Percentiles rank a stretch among this genome's conserved stretches.
Conservation (phyloP, 2,113 vertebrate genomes). For the Elephantulus edwardii region DNA sequence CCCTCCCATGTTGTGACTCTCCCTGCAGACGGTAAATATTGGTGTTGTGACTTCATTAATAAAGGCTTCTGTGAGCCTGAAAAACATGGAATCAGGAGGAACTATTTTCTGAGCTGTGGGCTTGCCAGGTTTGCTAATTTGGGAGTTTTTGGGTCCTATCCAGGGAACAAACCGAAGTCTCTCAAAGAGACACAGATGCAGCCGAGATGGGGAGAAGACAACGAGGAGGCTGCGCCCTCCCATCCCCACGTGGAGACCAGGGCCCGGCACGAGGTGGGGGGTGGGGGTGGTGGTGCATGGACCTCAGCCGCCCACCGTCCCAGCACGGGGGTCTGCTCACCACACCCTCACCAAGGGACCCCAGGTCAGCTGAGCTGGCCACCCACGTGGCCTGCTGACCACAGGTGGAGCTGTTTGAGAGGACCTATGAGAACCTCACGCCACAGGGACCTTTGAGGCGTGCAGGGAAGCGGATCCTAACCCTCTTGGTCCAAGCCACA, state of each 20-base stretch:
- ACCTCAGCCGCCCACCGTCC: background rate
- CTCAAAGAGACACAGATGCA: constrained; percentile 78
- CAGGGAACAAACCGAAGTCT: constrained; percentile 82
- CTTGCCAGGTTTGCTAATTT: constrained; percentile 83
- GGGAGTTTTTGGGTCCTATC: constrained; percentile 81
- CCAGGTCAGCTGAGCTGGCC: background rate
- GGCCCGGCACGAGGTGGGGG: background rate
- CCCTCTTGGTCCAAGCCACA: background rate
- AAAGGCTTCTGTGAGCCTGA: constrained; percentile 82
- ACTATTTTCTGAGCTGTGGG: constrained; percentile 81
- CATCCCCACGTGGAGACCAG: background rate
- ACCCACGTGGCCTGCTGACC: background rate
- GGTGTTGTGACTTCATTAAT: constrained; percentile 83
- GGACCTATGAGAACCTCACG: background rate
- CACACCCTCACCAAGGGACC: background rate
- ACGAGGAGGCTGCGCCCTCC: background rate
- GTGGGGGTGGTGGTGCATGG: background rate
- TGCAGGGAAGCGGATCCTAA: background rate
- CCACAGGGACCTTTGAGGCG: too few relatives aligned
- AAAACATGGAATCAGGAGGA: constrained; percentile 82
- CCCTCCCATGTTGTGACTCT: constrained; percentile 79
- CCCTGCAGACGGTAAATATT: constrained; percentile 81
- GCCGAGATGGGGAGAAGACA: constrained; percentile 68
- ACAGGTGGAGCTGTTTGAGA: background rate
- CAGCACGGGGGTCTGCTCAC: background rate